Evolutionary conservation across 2,888 invertebrate genomes (phyloP).

Genomic region (Meta bourneti): DNA sequence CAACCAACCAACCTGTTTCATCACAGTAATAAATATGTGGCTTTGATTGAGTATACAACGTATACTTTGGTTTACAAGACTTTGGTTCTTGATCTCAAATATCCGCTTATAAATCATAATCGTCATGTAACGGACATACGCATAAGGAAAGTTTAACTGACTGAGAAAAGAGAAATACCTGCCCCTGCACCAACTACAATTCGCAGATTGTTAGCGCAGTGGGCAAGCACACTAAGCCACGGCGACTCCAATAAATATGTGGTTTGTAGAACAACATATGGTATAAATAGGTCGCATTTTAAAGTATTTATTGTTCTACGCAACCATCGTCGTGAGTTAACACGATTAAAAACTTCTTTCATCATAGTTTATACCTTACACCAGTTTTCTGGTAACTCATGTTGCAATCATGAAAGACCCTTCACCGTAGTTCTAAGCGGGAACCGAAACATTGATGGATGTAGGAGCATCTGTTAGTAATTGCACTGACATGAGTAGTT

Average conservation of each 20-base stretch:
- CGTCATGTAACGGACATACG: too few species aligned
- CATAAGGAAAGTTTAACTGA: too few species aligned
- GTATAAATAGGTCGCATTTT: not conserved
- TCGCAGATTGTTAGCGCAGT: too few species aligned
- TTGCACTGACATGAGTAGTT: conserved; percentile 49
- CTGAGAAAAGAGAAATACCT: too few species aligned
- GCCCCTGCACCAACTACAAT: too few species aligned
- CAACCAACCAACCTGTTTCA: too few species aligned
- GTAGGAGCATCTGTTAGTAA: conserved; percentile 61
- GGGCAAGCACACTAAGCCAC: not conserved
- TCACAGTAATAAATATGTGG: too few species aligned
- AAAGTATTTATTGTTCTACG: not conserved
- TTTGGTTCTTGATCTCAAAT: too few species aligned
- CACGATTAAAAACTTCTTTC: conserved; percentile 4
- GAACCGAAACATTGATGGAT: conserved; percentile 26
- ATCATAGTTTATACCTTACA: not conserved
- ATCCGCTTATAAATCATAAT: too few species aligned
- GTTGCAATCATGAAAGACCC: conserved; percentile 26
- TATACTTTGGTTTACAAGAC: too few species aligned
- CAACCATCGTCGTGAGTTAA: not conserved
- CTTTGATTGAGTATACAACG: too few species aligned
- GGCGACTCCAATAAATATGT: not conserved
- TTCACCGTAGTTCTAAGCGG: not conserved
- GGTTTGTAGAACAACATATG: not conserved
- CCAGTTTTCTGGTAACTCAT: not conserved